Percentiles rank a stretch among this genome's conserved stretches.
Conservation (phyloP, 1,140 invertebrate species). For the Apis dorsata region DNA sequence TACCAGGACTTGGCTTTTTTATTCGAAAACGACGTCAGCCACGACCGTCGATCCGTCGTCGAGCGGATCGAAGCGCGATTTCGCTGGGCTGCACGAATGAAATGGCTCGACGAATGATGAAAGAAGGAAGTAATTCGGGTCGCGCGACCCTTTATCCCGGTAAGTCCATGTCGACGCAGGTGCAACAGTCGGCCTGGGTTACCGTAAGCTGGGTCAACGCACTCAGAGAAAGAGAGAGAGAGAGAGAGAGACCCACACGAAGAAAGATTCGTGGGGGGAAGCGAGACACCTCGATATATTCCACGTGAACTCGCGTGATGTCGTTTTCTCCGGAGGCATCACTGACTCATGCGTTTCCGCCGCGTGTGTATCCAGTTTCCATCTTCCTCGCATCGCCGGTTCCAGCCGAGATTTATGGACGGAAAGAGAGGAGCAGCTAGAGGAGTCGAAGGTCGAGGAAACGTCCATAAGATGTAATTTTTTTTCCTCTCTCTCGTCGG, state of each 20-base stretch:
- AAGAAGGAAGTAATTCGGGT: constrained; percentile 65
- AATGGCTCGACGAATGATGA: constrained; percentile 5
- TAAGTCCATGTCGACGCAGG: constrained; percentile 69
- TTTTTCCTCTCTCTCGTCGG: background rate
- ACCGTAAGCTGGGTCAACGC: constrained; percentile 76
- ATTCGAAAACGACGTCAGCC: no score
- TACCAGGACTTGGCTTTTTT: background rate
- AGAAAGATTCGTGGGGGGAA: background rate
- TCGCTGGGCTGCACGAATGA: background rate
- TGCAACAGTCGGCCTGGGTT: constrained; percentile 69
- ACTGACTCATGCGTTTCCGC: constrained; percentile 55
- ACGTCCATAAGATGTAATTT: background rate
- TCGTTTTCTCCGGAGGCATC: constrained; percentile 54
- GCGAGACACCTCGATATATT: constrained; percentile 17
- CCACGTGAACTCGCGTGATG: constrained; percentile 62
- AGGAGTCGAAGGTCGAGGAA: constrained; percentile 24
- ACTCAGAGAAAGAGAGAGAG: constrained; percentile 46
- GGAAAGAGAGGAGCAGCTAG: background rate
- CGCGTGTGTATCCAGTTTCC: constrained; percentile 45
- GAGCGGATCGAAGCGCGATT: background rate
- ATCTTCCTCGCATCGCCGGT: constrained; percentile 12
- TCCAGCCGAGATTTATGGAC: constrained; percentile 23
- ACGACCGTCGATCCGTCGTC: background rate
- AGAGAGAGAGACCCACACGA: background rate
- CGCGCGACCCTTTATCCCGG: constrained; percentile 67